Conservation (phyloP, 1,140 invertebrate species). For the Macrocentrus cingulum region DNA sequence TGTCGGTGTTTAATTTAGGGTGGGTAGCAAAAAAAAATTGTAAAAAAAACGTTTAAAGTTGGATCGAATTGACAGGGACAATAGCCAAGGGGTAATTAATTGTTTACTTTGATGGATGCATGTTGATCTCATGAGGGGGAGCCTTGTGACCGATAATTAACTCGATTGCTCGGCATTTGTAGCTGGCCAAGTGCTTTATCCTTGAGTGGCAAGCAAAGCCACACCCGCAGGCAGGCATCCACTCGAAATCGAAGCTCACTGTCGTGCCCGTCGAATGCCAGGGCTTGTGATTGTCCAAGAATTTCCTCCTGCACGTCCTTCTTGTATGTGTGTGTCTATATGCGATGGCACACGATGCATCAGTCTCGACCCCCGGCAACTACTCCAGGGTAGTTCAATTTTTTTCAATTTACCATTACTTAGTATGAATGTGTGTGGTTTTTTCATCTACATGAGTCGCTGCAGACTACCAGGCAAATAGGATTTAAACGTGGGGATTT, state of each 20-base stretch:
- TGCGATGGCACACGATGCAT: neutral
- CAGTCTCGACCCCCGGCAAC: neutral
- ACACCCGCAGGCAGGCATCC: neutral
- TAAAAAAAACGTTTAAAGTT: no score
- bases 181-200: neutral
- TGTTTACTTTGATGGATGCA: neutral
- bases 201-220: neutral
- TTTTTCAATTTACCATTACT: slow-evolving; percentile 11
- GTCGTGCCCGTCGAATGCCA: neutral
- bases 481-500: no score
- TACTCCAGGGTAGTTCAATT: no score
- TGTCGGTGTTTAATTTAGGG: no score
- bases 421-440: no score
- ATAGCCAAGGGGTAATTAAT: neutral
- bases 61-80: neutral
- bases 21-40: no score
- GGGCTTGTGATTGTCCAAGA: neutral
- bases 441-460: no score
- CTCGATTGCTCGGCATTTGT: neutral
- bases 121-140: neutral
- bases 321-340: no score
- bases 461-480: no score
- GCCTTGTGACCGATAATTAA: neutral
- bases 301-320: neutral
- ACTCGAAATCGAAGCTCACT: neutral